Conservation (phyloP, 2,797 vertebrate species). For the Enteromius viviparus region DNA sequence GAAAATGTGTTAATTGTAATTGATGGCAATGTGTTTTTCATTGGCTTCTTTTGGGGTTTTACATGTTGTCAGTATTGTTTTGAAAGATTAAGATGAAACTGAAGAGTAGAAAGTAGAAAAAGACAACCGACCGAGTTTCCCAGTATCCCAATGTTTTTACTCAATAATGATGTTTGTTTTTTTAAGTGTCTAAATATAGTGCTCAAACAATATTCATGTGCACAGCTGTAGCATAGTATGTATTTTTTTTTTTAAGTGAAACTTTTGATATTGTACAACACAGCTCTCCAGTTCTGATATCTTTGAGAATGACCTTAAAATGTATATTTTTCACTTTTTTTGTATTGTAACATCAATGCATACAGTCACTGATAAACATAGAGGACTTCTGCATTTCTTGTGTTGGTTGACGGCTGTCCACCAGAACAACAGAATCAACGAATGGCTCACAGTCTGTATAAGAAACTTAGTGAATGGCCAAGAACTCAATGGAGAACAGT, state of each 20-base stretch:
- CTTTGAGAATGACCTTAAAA: conserved; percentile 44
- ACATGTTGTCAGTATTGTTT: neutral
- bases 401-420: conserved; percentile 3
- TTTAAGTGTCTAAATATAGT: conserved; percentile 53
- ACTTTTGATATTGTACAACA: conserved; percentile 55
- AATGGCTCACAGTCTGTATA: neutral
- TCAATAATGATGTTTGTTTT: conserved; percentile 50
- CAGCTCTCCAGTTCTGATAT: conserved; percentile 40
- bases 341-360: conserved; percentile 54
- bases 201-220: conserved; percentile 55
- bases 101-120: conserved; percentile 29
- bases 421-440: neutral
- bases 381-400: conserved; percentile 25
- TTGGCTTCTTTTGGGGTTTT: conserved; percentile 3
- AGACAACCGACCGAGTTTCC: neutral
- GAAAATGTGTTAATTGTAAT: conserved; percentile 8
- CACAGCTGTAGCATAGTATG: conserved; percentile 61
- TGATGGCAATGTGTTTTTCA: conserved; percentile 4
- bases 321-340: conserved; percentile 57
- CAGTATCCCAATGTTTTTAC: conserved; percentile 31
- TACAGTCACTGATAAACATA: conserved; percentile 34
- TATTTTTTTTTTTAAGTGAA: conserved; percentile 42
- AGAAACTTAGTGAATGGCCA: neutral
- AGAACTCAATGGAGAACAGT: neutral
- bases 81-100: neutral